Base-by-base conservation (phyloP, 2,888 invertebrate genomes). In the Bembecia ichneumoniformis region DNA sequence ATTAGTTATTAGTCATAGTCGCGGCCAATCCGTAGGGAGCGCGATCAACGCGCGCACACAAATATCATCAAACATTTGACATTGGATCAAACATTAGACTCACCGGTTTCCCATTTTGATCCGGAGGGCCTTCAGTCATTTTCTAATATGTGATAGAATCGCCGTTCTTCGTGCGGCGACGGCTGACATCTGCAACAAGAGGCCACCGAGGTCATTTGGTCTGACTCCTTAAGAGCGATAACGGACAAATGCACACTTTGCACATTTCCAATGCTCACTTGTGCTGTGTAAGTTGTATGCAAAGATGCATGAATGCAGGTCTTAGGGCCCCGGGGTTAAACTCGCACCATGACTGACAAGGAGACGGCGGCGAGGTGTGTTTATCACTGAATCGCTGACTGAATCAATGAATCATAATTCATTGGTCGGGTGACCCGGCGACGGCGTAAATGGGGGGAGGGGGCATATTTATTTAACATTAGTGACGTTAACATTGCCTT, bases 91-190 rank as follows among this genome's bases (percentile, higher is more conserved):
- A 28, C 28, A 28, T 28, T 28, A 3, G 28, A 28, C 86, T 86
- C 71, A 87, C 86, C 82, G 83, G 75, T 73, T 81, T 82, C 63
- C 78, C 84, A 86, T 84, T 74, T 65, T 74, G 74, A 61, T 66
- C 62, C 49, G 66, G 63, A 59, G 71, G 68, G 68, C 81, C 81
- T 74, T 86, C 86, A 86, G 86, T 86, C 86, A 87, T 87, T 86
- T 84, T 86, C 86, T 71, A 87, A 74, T 72, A 82, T 86, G 66
- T 86, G 83, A 82, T 83, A 84, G 74, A 82, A 83, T 71, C 84
- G 84, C 81, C 86, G 78, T 68, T 72, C 74, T 71, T 71, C 75
- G 73, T 84, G 81, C 79, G 82, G 82, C 70, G 78, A 79, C 70
- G 82, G 83, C 70, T 82, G 82, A 77, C 84, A 84, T 84, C 82